Evolutionary conservation across 2,113 vertebrate species (phyloP).

Genomic region (Cisticola juncidis): DNA sequence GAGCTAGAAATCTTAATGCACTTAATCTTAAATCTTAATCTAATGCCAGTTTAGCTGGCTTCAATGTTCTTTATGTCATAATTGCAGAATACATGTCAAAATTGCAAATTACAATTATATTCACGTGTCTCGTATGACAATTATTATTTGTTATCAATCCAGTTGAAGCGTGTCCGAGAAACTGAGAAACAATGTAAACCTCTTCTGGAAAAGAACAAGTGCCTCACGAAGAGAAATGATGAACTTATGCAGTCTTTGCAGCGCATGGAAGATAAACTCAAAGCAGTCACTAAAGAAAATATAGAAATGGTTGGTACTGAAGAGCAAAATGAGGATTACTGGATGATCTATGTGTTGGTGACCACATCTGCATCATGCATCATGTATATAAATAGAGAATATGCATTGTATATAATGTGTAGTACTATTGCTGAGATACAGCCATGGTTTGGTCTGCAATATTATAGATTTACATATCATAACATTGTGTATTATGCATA

Average conservation of each 20-base stretch:
- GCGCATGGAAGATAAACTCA: constrained; percentile 93
- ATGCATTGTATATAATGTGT: background rate
- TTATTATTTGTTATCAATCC: background rate
- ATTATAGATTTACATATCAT: background rate
- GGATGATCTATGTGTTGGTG: background rate
- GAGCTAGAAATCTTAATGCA: background rate
- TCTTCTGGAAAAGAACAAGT: constrained; percentile 96
- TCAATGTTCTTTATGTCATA: background rate
- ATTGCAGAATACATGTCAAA: background rate
- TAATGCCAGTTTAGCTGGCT: background rate
- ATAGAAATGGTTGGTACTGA: constrained; percentile 88
- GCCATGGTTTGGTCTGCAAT: background rate
- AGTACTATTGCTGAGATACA: background rate
- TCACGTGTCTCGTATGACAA: background rate
- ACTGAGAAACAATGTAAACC: constrained; percentile 96
- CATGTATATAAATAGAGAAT: background rate
- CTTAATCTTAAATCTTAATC: too few relatives aligned
- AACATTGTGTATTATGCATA: background rate
- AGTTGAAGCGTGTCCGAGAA: constrained; percentile 95
- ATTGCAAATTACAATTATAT: background rate
- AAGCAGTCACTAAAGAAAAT: constrained; percentile 90
- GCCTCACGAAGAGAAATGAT: constrained; percentile 93
- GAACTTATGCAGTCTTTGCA: constrained; percentile 92
- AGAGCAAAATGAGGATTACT: background rate
- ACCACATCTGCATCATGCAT: background rate